Evolutionary conservation across 1,140 invertebrate genomes (phyloP), one percentile per base, ranked within the genome.

Genomic region (Macrotrachela quadricornifera): DNA sequence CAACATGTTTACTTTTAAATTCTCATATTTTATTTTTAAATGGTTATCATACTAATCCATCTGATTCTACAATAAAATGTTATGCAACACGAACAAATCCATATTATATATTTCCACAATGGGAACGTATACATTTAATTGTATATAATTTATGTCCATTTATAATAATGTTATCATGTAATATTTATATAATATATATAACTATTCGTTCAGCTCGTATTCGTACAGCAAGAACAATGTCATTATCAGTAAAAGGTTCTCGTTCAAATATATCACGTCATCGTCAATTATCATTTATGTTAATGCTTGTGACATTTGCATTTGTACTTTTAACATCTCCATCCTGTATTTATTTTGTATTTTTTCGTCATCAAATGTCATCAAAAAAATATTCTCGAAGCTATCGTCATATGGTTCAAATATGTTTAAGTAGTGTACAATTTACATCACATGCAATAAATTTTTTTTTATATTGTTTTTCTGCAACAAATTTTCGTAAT

Each of bases 381-480:
- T 4, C 21, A 30, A 30, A 30, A 30, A 8, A 8, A 30, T 2
- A 4, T 30, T 2, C 2, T 30, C 21, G 21, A 4, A 8, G 3
- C 8, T 30, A 4, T 4, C 21, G 21, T 30, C 21, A 30, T 30
- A 30, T 30, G 21, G 8, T 30, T 4, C 21, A 30, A 8, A 30
- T 30, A 30, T 30, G 21, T 30, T 8, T 30, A 4, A 8, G 21
- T 4, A 30, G 21, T 30, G 21, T 30, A 30, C 21, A 30, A 30
- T 30, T 30, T 43, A 53, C 51, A 14, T 46, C 44, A 17, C 51
- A 53, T 40, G 51, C 51, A 13, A 53, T 53, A 14, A 53, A 53
- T 43, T 53, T 53, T 53, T 46, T 53, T 47, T 43, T 53, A 17
- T 53, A 53, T 36, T 42, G 46, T 30, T 53, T 53, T 46, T 53